These are phyloP conservation scores for Meloidogyne exigua DNA, from an alignment of 1,140 invertebrate species.

Conservation along the genomic window DNA sequence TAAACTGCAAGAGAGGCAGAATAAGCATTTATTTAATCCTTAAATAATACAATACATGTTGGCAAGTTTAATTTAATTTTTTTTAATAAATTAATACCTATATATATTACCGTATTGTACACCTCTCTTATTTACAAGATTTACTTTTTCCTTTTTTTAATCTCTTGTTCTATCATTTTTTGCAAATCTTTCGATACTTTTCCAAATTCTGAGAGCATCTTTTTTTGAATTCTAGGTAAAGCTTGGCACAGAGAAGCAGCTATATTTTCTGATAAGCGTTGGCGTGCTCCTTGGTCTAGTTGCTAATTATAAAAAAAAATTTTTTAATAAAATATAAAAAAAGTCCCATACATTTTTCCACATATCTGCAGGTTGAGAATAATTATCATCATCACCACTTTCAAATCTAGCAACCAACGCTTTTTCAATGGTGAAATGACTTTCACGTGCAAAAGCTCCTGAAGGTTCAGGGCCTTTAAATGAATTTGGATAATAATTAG, in stretches of 20 bases:
- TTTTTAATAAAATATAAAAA: background rate
- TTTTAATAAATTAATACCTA: too few relatives aligned
- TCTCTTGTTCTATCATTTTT: background rate
- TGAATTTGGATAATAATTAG: background rate
- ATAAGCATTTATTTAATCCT: too few relatives aligned
- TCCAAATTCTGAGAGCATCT: background rate
- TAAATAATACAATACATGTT: too few relatives aligned
- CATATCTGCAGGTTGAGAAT: background rate
- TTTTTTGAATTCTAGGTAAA: background rate
- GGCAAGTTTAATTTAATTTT: too few relatives aligned
- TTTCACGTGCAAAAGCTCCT: background rate
- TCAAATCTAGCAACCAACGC: background rate
- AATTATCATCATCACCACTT: slow-evolving; percentile 1
- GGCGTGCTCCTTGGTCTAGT: background rate
- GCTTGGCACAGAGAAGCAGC: background rate
- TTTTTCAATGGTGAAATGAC: background rate
- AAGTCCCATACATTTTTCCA: background rate
- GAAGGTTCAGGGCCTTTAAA: background rate
- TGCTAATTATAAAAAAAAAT: background rate
- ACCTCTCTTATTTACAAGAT: too few relatives aligned
- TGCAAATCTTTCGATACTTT: background rate
- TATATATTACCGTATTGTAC: too few relatives aligned
- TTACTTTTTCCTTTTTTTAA: background rate
- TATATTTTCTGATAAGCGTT: background rate
- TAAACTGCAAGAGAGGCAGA: too few relatives aligned